Conservation (phyloP, 2,888 invertebrate species). For the Euclidia mi region DNA sequence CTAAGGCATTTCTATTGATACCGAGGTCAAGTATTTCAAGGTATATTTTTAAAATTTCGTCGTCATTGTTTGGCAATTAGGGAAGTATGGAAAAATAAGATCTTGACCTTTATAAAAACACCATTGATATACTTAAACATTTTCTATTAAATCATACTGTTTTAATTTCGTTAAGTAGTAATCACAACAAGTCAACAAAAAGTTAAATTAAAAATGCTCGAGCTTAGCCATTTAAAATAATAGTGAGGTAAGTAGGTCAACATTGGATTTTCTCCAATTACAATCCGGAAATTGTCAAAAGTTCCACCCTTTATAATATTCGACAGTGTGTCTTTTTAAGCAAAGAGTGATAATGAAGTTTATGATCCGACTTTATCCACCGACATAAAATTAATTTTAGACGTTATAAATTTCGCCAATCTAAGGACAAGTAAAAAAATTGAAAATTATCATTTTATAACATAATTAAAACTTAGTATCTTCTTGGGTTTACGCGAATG, state of each 20-base stretch:
- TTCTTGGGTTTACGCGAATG: too few species aligned
- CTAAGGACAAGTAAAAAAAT: too few species aligned
- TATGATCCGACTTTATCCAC: slow-evolving; percentile 41
- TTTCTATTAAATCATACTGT: too few species aligned
- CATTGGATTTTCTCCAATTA: background rate
- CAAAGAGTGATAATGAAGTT: slow-evolving; percentile 50
- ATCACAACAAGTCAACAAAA: too few species aligned
- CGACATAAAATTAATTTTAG: slow-evolving; percentile 53
- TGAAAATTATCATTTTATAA: slow-evolving; percentile 58
- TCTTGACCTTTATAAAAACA: too few species aligned
- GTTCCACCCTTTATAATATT: slow-evolving; percentile 7
- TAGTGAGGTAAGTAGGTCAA: background rate
- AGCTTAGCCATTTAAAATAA: background rate
- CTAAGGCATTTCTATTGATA: slow-evolving; percentile 1
- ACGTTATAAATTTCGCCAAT: slow-evolving; percentile 47
- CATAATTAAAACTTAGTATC: slow-evolving; percentile 67
- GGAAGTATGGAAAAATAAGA: too few species aligned
- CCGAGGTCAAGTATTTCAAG: too few species aligned
- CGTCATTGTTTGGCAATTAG: too few species aligned
- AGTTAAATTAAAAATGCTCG: too few species aligned
- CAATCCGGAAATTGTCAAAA: background rate
- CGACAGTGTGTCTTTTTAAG: slow-evolving; percentile 20
- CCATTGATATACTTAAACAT: too few species aligned
- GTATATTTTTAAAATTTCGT: too few species aligned
- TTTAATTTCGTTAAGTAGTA: too few species aligned